Base-by-base conservation (phyloP, 92 coral and sea anemone genomes). In the Montipora capitata region DNA sequence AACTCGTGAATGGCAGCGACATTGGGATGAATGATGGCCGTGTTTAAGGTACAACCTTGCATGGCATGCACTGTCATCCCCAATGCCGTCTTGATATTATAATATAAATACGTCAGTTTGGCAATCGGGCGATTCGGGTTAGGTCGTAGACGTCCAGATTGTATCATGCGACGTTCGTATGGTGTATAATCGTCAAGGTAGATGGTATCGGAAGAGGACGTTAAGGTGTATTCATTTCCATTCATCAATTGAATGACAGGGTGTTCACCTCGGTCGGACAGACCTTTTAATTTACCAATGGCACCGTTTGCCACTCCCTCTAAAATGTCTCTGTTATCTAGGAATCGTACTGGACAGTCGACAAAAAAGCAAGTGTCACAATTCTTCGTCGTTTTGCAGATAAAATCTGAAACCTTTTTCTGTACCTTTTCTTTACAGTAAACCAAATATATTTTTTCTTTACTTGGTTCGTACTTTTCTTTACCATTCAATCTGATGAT, bases 11-110 rank as follows among this genome's bases (percentile, higher is more conserved):
- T 41, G 16, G 0, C 18, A 51, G 10, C 79, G 44, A 51, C 43
- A 64, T 74, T 74, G 48, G 65, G 79, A 7, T 74, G 79, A 27
- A 74, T 54, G 79, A 74, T 51, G 79, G 62, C 64, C 6, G 65
- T 17, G 3, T 74, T 10, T 8, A 16, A 4, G 5, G 64, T 74
- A 56, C 61, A 9, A 10, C 79, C 79, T 74, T 74, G 79, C 2
- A 51, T 17, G 15, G 64, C 64, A 56, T 51, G 14, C 14, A 64
- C 64, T 20, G 64, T 74, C 64, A 51, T 12, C 40, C 64, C 79
- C 3, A 54, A 20, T 1, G 79, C 64, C 79, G 42, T 20, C 27
- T 20, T 20, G 27, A 20, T 20, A 20, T 20, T 20, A 13, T 74
- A 74, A 10, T 18, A 10, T 10, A 44, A 12, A 54, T 14, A 4